Evolutionary conservation across 2,888 invertebrate species (phyloP), one percentile per base, ranked within the genome.

Genomic region (Deilephila porcellus): DNA sequence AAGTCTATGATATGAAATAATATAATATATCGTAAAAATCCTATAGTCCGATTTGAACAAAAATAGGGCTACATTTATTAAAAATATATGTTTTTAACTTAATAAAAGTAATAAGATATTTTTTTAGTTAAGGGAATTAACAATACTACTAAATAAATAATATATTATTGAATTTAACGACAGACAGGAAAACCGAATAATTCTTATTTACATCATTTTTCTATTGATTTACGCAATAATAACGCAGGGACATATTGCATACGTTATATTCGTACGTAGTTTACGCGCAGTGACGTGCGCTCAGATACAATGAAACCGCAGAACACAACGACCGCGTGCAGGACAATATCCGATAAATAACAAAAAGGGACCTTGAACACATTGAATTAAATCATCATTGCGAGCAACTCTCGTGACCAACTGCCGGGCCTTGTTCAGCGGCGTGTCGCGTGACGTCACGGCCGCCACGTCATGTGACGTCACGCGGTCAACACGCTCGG

Each of bases 381-480:
- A 83, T 82, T 84, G 83, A 83, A 85, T 86, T 85, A 85, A 85
- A 85, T 86, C 83, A 85, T 86, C 85, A 85, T 83, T 76, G 79
- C 82, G 76, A 80, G 81, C 77, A 77, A 77, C 75, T 77, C 76
- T 67, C 72, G 59, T 67, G 73, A 52, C 71, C 67, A 25, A 71
- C 80, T 74, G 77, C 81, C 80, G 81, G 81, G 84, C 85, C 79
- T 81, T 80, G 84, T 80, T 83, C 78, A 75, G 79, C 45, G 67
- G 67, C 67, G 67, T 52, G 74, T 80, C 80, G 86, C 82, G 85
- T 86, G 85, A 90, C 92, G 91, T 91, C 88, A 89, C 86, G 73
- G 75, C 76, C 77, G 76, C 83, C 84, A 90, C 90, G 90, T 90
- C 90, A 90, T 83, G 81, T 85, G 86, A 90, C 91, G 91, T 90